These are phyloP conservation scores for Butorides virescens DNA, from an alignment of 2,113 vertebrate species.

Conservation along the genomic window DNA sequence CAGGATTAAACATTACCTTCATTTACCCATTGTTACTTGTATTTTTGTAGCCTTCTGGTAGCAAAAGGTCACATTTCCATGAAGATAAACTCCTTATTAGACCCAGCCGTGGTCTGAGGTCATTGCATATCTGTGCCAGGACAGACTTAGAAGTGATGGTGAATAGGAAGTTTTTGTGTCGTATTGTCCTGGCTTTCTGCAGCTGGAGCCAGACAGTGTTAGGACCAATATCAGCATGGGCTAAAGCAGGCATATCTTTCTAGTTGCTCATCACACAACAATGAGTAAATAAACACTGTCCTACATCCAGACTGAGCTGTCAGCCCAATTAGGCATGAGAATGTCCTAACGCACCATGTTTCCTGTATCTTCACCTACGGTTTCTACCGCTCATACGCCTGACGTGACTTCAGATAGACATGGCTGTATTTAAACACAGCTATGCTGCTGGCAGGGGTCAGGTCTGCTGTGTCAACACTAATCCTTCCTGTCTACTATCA, in stretches of 20 bases:
- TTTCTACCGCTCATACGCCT: constrained; percentile 56
- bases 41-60: constrained; percentile 66
- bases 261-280: constrained; percentile 83
- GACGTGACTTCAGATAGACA: constrained; percentile 73
- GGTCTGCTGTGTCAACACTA: constrained; percentile 81
- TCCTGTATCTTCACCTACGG: constrained; percentile 75
- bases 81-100: constrained; percentile 77
- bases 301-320: constrained; percentile 81
- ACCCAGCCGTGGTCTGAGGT: constrained; percentile 70
- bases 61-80: constrained; percentile 73
- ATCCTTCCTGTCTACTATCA: constrained; percentile 87
- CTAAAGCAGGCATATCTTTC: constrained; percentile 82
- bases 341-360: constrained; percentile 55
- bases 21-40: constrained; percentile 66
- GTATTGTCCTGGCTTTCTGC: constrained; percentile 77
- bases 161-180: constrained; percentile 90
- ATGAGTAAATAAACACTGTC: constrained; percentile 87
- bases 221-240: constrained; percentile 76
- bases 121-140: constrained; percentile 72
- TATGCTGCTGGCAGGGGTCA: constrained; percentile 71
- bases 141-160: constrained; percentile 72
- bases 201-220: constrained; percentile 84
- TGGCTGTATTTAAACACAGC: constrained; percentile 66
- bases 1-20: constrained; percentile 72
- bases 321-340: constrained; percentile 82